These are phyloP conservation scores for Hydractinia echinata DNA, from an alignment of 30 jellyfish, hydroid and myxozoan genomes.

Conservation along the genomic window DNA sequence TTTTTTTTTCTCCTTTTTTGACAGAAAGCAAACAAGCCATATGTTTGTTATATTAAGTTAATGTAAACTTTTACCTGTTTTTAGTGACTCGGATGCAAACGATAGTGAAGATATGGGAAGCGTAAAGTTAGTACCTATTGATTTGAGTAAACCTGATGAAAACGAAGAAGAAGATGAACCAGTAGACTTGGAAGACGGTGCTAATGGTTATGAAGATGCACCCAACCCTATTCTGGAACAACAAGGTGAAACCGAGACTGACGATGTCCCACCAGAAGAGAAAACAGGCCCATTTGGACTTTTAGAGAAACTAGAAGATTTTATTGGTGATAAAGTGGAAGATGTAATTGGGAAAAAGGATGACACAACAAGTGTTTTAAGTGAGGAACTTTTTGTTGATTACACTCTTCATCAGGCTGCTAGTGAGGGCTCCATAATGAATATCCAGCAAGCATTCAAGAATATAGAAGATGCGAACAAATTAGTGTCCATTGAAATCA, in stretches of 20 bases:
- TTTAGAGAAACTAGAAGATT: neutral
- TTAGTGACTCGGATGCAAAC: neutral
- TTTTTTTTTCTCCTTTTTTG: too few relatives aligned
- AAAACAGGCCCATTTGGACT: neutral
- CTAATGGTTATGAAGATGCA: neutral
- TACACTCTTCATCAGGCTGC: slow-evolving; percentile 80
- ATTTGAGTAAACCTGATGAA: neutral
- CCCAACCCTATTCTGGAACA: neutral
- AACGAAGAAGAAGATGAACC: neutral
- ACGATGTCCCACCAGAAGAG: neutral
- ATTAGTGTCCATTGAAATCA: slow-evolving; percentile 29
- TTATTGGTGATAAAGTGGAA: neutral
- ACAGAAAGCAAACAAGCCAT: too few relatives aligned
- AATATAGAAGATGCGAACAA: neutral
- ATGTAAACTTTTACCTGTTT: too few relatives aligned
- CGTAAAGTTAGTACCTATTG: neutral
- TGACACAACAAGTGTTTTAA: neutral
- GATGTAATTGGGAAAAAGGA: neutral
- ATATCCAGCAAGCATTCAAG: slow-evolving; percentile 22
- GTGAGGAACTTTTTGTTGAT: neutral
- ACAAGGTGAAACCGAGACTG: neutral
- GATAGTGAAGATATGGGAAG: neutral
- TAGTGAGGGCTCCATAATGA: slow-evolving; percentile 64
- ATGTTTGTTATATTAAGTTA: too few relatives aligned
- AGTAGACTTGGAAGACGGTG: neutral